These are phyloP conservation scores for Apomyelois bistriatella DNA, from an alignment of 2,888 invertebrate species.

Conservation along the genomic window DNA sequence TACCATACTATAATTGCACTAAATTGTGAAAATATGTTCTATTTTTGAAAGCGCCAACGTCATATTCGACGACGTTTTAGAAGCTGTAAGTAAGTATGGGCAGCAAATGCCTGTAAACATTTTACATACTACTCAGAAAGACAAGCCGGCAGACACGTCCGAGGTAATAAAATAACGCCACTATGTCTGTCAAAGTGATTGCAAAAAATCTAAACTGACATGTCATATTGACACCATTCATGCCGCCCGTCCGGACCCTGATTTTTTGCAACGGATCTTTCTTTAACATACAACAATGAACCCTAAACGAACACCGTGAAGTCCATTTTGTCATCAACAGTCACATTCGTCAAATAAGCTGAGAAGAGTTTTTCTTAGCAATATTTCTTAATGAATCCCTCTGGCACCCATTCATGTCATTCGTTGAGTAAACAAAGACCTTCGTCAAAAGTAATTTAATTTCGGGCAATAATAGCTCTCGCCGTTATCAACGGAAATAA, in stretches of 20 bases:
- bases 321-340: slow-evolving; percentile 21
- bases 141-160: slow-evolving; percentile 16
- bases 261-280: slow-evolving; percentile 15
- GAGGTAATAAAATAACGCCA: slow-evolving; percentile 31
- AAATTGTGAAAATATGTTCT: too few relatives aligned
- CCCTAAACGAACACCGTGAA: slow-evolving; percentile 23
- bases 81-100: too few relatives aligned
- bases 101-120: too few relatives aligned
- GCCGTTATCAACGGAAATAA: slow-evolving; percentile 36
- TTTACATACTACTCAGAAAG: not conserved
- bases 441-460: slow-evolving; percentile 54
- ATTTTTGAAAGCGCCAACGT: too few relatives aligned
- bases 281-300: slow-evolving; percentile 19
- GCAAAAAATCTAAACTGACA: slow-evolving; percentile 66
- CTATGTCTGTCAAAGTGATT: slow-evolving; percentile 44
- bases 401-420: slow-evolving; percentile 70
- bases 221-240: slow-evolving; percentile 78
- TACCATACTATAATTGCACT: too few relatives aligned
- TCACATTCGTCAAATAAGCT: slow-evolving; percentile 22
- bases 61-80: too few relatives aligned
- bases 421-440: slow-evolving; percentile 70
- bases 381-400: slow-evolving; percentile 72
- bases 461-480: slow-evolving; percentile 30
- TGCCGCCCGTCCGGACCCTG: slow-evolving; percentile 56
- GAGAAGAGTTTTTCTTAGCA: slow-evolving; percentile 48